phyloP scores from a whole-genome alignment of 2,888 invertebrate species.

The Drosophila buzzatii region DNA sequence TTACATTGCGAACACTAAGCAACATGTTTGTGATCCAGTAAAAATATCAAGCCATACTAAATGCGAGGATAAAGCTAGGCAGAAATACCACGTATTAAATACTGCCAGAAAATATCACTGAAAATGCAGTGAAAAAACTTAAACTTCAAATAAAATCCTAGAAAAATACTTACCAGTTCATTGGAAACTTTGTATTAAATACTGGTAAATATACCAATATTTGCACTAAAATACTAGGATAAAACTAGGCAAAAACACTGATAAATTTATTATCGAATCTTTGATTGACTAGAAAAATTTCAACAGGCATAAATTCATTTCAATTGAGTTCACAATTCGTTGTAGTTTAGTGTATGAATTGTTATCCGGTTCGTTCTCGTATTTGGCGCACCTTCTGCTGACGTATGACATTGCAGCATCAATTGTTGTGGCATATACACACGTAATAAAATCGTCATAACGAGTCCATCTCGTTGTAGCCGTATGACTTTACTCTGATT shows the following conservation, averaged over 20 bases:
- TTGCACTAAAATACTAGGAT: too few relatives aligned
- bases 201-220: too few relatives aligned
- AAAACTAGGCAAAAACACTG: too few relatives aligned
- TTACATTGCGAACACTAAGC: slow-evolving; percentile 24
- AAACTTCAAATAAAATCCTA: too few relatives aligned
- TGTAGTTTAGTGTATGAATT: slow-evolving; percentile 41
- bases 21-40: not conserved
- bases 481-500: not conserved
- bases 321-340: not conserved
- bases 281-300: not conserved
- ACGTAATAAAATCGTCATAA: slow-evolving; percentile 74
- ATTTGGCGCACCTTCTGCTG: slow-evolving; percentile 78
- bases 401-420: slow-evolving; percentile 80
- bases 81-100: not conserved
- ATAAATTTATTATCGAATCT: too few relatives aligned
- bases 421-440: slow-evolving; percentile 64
- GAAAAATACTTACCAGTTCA: too few relatives aligned
- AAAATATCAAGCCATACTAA: not conserved
- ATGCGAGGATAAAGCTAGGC: too few relatives aligned
- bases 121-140: too few relatives aligned
- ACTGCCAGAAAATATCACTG: not conserved
- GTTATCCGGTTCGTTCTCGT: slow-evolving; percentile 47
- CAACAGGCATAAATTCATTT: not conserved
- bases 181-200: too few relatives aligned
- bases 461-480: slow-evolving; percentile 33